A percentile compares a stretch with the other conserved stretches of the same genome.
These are phyloP conservation scores for Bothrops alternatus DNA, from an alignment of 2,797 vertebrate species.

Conservation along the genomic window DNA sequence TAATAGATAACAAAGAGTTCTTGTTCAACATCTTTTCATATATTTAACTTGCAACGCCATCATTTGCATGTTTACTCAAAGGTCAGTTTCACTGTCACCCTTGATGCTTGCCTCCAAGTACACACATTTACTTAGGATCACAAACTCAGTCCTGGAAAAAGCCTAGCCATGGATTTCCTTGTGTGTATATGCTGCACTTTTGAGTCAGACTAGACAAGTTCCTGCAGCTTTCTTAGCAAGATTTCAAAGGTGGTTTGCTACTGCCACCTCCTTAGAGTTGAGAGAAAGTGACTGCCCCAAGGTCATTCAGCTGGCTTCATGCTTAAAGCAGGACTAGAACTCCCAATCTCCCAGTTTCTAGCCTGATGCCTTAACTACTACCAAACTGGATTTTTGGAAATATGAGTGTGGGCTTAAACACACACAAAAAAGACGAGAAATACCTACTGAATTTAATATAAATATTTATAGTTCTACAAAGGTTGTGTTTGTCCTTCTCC, in stretches of 20 bases:
- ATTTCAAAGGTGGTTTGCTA: background rate
- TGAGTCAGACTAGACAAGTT: background rate
- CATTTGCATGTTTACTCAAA: background rate
- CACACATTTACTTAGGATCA: background rate
- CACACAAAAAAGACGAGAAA: background rate
- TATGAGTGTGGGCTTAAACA: background rate
- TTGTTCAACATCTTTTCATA: background rate
- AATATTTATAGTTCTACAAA: background rate
- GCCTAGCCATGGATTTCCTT: too few species aligned
- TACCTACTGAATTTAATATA: background rate
- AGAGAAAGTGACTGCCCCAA: background rate
- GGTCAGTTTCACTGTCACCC: background rate
- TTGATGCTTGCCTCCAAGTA: background rate
- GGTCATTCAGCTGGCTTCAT: background rate
- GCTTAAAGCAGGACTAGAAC: background rate
- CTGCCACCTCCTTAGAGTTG: background rate
- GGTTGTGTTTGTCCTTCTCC: background rate
- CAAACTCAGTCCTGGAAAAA: background rate
- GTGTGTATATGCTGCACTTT: background rate
- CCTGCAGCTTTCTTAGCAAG: background rate
- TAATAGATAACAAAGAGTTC: constrained; percentile 28
- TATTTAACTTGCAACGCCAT: background rate
- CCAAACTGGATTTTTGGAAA: background rate
- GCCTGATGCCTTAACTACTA: background rate
- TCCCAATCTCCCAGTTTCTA: background rate